Base-by-base conservation (phyloP, 2,888 invertebrate genomes). In the Auanema freiburgensis region DNA sequence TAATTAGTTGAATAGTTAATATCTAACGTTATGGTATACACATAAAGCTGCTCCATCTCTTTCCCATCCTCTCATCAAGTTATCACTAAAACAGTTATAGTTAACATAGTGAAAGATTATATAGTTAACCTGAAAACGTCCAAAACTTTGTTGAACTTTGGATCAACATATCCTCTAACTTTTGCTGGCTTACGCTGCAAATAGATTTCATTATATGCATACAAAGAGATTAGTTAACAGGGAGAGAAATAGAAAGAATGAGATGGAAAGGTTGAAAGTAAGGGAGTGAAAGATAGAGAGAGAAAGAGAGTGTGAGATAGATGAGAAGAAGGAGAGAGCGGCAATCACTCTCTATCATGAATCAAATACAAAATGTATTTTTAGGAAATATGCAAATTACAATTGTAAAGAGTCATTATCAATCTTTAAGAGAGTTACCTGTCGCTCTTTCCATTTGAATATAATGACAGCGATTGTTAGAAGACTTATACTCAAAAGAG, bases 11-110 rank as follows among this genome's bases (percentile, higher is more conserved):
- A n/a, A 10, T n/a, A 51, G 11, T 18, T 10, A n/a, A 18, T 18
- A 12, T 18, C 11, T 51, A n/a, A 62, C 70, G 62, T 78, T 76
- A 69, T 84, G 79, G 66, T 84, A 85, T 10, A 84, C 84, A 21
- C 68, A 63, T 70, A 85, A 83, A 50, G 82, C 80, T 3, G 80
- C 83, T 14, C 79, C 79, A 41, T 74, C 69, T 55, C 70, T 74
- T 62, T 85, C 85, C 72, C 69, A 78, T 8, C 72, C 66, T 16
- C 53, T n/a, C 12, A 42, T 42, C n/a, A 80, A 67, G 63, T 79
- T 79, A 33, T 70, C 51, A n/a, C 77, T 64, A 79, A 78, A 73
- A 53, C n/a, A 43, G 43, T 43, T 43, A n/a, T 43, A 43, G 43
- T 43, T 12, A 53, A 12, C 33, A 21, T 8, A 24, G 33, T 12